Percentiles rank a stretch among this genome's conserved stretches.
These are phyloP conservation scores for Leucosticte australis DNA, from an alignment of 2,113 vertebrate genomes.

Conservation along the genomic window DNA sequence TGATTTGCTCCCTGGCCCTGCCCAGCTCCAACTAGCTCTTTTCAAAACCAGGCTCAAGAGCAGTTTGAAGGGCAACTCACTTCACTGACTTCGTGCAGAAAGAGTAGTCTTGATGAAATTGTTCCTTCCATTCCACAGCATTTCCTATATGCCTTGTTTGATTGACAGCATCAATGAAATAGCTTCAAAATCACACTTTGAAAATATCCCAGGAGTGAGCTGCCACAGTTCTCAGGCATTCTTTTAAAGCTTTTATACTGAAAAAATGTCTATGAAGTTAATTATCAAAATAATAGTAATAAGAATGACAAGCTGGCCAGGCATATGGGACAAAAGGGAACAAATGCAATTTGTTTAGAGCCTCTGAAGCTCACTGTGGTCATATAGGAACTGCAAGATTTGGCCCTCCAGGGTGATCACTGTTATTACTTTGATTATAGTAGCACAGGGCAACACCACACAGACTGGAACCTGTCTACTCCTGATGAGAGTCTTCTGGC, in stretches of 20 bases:
- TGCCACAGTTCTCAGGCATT: not conserved
- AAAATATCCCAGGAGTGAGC: not conserved
- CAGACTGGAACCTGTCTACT: not conserved
- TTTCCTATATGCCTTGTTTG: not conserved
- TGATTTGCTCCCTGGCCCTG: not conserved
- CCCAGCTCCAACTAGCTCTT: not conserved
- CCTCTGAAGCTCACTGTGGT: not conserved
- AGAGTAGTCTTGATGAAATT: not conserved
- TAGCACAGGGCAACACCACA: not conserved
- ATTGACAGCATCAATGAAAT: not conserved
- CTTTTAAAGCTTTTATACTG: not conserved
- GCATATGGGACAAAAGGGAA: not conserved
- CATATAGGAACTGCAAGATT: not conserved
- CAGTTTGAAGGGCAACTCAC: not conserved
- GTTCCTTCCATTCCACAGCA: not conserved
- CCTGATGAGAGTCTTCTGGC: not conserved
- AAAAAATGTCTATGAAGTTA: not conserved
- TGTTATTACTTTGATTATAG: constrained; percentile 29
- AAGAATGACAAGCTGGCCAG: not conserved
- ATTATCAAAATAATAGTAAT: not conserved
- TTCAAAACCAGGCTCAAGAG: not conserved
- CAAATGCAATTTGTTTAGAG: not conserved
- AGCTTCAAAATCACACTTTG: not conserved
- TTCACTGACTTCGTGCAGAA: not conserved
- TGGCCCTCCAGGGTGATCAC: not conserved